Evolutionary conservation across 2,113 vertebrate genomes (phyloP).

Genomic region (Opisthocomus hoazin): DNA sequence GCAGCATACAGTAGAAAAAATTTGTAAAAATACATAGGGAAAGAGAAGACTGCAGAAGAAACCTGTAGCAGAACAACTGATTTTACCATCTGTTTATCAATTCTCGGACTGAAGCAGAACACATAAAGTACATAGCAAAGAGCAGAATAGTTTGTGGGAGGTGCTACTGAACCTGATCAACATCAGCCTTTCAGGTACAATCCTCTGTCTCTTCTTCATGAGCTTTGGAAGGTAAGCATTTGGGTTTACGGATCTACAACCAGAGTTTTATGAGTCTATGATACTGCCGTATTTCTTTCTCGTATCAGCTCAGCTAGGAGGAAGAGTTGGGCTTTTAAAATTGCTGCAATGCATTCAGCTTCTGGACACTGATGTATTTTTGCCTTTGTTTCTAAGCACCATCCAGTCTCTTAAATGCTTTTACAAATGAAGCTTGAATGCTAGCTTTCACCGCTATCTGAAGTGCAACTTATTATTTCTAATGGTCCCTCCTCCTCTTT

Average conservation of each 20-base stretch:
- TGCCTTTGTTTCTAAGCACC: background rate
- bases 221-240: background rate
- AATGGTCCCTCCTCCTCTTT: constrained; percentile 7
- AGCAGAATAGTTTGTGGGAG: background rate
- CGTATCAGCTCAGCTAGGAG: background rate
- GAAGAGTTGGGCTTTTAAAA: background rate
- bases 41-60: background rate
- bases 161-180: background rate
- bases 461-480: background rate
- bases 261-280: background rate
- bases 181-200: background rate
- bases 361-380: background rate
- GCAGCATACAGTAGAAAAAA: background rate
- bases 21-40: background rate
- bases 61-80: background rate
- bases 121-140: background rate
- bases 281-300: background rate
- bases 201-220: background rate
- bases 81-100: background rate
- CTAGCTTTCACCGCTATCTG: background rate
- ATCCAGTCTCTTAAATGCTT: background rate
- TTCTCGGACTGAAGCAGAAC: background rate
- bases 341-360: background rate
- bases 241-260: background rate
- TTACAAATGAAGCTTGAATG: constrained; percentile 27